Percentiles rank a stretch among this genome's conserved stretches.
Evolutionary conservation across 2,888 invertebrate species (phyloP).

Genomic region (Tachina lurida): DNA sequence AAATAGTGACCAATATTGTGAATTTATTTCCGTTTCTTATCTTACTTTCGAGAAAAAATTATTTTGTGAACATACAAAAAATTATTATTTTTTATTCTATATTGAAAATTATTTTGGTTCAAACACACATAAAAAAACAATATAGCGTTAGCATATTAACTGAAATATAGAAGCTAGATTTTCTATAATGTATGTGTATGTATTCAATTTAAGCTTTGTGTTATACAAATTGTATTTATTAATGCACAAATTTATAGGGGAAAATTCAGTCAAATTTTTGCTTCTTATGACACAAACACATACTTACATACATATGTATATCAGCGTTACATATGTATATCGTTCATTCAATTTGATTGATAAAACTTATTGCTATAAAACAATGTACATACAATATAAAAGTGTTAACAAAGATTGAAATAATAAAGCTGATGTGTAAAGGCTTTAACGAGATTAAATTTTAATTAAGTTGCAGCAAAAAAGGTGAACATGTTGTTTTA

Average conservation of each 20-base stretch:
- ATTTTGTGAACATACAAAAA: too few species aligned
- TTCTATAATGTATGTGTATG: not conserved
- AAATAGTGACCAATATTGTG: too few species aligned
- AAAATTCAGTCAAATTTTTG: not conserved
- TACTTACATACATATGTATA: not conserved
- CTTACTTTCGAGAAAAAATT: too few species aligned
- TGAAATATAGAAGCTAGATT: too few species aligned
- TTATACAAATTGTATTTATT: not conserved
- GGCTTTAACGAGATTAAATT: conserved; percentile 49
- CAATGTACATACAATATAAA: conserved; percentile 36
- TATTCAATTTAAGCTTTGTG: not conserved
- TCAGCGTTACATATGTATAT: not conserved
- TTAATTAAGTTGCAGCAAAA: conserved; percentile 77
- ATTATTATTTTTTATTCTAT: too few species aligned
- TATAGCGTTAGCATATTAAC: too few species aligned
- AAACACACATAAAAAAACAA: too few species aligned
- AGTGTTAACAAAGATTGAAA: conserved; percentile 30
- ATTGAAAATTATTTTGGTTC: too few species aligned
- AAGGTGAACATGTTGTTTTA: conserved; percentile 71
- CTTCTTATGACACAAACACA: not conserved
- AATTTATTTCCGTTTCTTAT: too few species aligned
- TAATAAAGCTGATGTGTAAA: conserved; percentile 35
- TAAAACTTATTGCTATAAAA: conserved; percentile 6
- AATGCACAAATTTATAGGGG: not conserved
- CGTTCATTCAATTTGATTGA: not conserved